Conservation (phyloP, 2,797 vertebrate genomes). For the Emydoidea blandingii region DNA sequence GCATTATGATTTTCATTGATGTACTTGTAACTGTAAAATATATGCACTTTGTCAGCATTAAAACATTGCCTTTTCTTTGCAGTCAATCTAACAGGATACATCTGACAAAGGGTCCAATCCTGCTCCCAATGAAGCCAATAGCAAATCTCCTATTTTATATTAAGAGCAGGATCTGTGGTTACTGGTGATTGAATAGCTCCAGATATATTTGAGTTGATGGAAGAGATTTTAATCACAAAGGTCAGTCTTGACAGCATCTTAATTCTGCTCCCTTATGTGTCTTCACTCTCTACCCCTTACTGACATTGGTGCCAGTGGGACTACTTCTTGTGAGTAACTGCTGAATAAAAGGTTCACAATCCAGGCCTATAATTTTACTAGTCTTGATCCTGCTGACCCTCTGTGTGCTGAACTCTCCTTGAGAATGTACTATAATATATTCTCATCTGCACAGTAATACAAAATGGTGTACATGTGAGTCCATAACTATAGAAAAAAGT, state of each 20-base stretch:
- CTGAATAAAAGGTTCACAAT: background rate
- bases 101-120: background rate
- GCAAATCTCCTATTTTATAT: background rate
- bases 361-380: background rate
- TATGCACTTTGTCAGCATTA: background rate
- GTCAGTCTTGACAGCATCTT: background rate
- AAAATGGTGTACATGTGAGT: background rate
- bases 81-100: background rate
- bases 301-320: rapidly evolving
- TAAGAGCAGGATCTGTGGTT: background rate
- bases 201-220: background rate
- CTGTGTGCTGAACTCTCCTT: background rate
- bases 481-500: background rate
- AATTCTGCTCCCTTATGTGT: rapidly evolving
- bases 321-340: background rate
- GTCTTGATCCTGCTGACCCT: background rate
- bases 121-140: background rate
- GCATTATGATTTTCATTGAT: constrained; percentile 24
- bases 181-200: background rate
- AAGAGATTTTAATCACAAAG: background rate
- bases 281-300: background rate
- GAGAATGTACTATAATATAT: background rate
- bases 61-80: background rate
- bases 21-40: constrained; percentile 10
- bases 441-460: background rate